A percentile compares a stretch with the other conserved stretches of the same genome.
Evolutionary conservation across 2,888 invertebrate genomes (phyloP).

Genomic region (Pristionchus fissidentatus): DNA sequence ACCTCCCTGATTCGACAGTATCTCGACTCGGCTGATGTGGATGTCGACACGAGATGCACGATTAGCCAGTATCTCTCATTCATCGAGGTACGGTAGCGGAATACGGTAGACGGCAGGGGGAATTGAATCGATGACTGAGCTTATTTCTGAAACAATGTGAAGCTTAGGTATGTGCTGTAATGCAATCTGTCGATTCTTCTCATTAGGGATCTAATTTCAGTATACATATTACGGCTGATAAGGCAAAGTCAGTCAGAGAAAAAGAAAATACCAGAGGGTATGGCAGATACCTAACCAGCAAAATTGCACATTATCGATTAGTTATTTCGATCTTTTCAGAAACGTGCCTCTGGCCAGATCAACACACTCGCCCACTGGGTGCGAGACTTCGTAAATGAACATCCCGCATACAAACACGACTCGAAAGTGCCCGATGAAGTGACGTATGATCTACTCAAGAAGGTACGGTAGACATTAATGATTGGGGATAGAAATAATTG

Average conservation of each 20-base stretch:
- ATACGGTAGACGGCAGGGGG: no score
- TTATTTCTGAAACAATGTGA: no score
- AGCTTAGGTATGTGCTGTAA: background rate
- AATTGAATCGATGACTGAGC: no score
- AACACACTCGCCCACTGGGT: conserved; percentile 95
- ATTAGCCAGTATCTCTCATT: conserved; percentile 92
- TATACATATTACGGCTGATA: no score
- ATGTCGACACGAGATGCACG: conserved; percentile 95
- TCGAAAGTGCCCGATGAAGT: conserved; percentile 90
- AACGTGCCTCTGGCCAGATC: conserved; percentile 85
- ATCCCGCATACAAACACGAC: conserved; percentile 85
- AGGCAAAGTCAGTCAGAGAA: no score
- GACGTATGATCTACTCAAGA: conserved; percentile 87
- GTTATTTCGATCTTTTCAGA: conserved; percentile 81
- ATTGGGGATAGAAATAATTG: no score
- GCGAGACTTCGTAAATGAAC: conserved; percentile 88
- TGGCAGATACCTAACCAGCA: no score
- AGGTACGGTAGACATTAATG: conserved; percentile 60
- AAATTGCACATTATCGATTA: no score
- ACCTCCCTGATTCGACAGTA: conserved; percentile 94
- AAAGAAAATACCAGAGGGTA: no score
- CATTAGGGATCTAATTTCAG: no score
- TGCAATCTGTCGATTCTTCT: no score
- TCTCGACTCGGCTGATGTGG: conserved; percentile 94
- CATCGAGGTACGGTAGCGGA: conserved; percentile 59